phyloP scores from a whole-genome alignment of 2,797 vertebrate genomes.

The Malurus leucopterus region DNA sequence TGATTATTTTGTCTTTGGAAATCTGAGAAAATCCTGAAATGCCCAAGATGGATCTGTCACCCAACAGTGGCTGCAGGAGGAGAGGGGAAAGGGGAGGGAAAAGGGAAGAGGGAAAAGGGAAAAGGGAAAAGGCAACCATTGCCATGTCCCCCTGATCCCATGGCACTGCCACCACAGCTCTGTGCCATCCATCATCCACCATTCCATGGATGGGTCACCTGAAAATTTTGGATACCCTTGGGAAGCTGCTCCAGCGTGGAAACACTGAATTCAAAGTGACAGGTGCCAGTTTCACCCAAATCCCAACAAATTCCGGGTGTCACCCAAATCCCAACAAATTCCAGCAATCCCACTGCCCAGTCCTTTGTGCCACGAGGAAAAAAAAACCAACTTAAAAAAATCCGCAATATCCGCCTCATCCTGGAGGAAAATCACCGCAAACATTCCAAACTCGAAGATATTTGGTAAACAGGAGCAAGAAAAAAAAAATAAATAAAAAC shows the following conservation, averaged over 20 bases:
- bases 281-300: not conserved
- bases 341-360: not conserved
- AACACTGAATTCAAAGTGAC: not conserved
- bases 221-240: too few relatives aligned
- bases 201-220: not conserved
- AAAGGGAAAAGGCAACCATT: not conserved
- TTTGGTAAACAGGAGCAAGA: not conserved
- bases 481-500: not conserved
- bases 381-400: not conserved
- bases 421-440: not conserved
- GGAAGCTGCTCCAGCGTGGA: not conserved
- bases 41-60: not conserved
- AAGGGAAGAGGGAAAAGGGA: not conserved
- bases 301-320: not conserved
- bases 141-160: not conserved
- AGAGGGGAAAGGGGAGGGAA: not conserved
- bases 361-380: not conserved
- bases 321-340: not conserved
- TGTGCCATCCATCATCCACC: not conserved
- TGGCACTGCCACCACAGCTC: fast-evolving
- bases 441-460: not conserved
- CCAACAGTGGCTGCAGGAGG: fast-evolving
- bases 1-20: not conserved
- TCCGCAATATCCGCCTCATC: not conserved
- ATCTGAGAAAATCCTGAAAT: not conserved